A percentile compares a stretch with the other conserved stretches of the same genome.
These are phyloP conservation scores for Agrilus biguttatus DNA, from an alignment of 2,888 invertebrate genomes.

Conservation along the genomic window DNA sequence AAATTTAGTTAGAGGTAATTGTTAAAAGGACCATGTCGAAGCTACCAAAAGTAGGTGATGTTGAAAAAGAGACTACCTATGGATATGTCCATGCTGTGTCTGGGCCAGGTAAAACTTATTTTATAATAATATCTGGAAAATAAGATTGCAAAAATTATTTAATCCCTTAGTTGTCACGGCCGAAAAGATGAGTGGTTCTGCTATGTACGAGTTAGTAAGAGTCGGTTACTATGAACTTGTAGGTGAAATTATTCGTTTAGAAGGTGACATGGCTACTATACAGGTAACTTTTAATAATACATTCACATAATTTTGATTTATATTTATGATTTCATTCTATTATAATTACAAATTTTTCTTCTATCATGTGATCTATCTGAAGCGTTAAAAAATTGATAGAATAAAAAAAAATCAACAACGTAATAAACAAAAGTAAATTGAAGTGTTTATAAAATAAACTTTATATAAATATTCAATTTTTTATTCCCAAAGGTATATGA, in stretches of 20 bases:
- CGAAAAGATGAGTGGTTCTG: conserved; percentile 97
- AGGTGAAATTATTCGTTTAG: conserved; percentile 98
- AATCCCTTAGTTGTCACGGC: conserved; percentile 82
- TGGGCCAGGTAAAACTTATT: conserved; percentile 67
- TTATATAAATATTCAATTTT: too few relatives aligned
- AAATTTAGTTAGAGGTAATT: too few relatives aligned
- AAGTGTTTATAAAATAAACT: too few relatives aligned
- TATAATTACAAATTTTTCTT: too few relatives aligned
- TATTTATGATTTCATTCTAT: too few relatives aligned
- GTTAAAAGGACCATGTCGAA: conserved; percentile 38
- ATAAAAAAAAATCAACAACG: too few relatives aligned
- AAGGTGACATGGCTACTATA: conserved; percentile 99
- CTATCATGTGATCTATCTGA: too few relatives aligned
- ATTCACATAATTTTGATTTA: background rate
- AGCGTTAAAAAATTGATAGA: too few relatives aligned
- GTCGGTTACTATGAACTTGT: conserved; percentile 97
- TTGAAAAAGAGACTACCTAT: conserved; percentile 74
- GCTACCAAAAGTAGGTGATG: conserved; percentile 62
- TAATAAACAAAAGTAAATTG: too few relatives aligned
- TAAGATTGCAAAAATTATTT: too few relatives aligned
- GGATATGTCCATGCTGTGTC: conserved; percentile 97
- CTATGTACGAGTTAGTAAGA: conserved; percentile 99
- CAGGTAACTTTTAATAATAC: conserved; percentile 50
- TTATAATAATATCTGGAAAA: too few relatives aligned
- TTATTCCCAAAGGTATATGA: conserved; percentile 57